A percentile compares a stretch with the other conserved stretches of the same genome.
Conservation (phyloP, 2,113 vertebrate genomes). For the Ailuropoda melanoleuca region DNA sequence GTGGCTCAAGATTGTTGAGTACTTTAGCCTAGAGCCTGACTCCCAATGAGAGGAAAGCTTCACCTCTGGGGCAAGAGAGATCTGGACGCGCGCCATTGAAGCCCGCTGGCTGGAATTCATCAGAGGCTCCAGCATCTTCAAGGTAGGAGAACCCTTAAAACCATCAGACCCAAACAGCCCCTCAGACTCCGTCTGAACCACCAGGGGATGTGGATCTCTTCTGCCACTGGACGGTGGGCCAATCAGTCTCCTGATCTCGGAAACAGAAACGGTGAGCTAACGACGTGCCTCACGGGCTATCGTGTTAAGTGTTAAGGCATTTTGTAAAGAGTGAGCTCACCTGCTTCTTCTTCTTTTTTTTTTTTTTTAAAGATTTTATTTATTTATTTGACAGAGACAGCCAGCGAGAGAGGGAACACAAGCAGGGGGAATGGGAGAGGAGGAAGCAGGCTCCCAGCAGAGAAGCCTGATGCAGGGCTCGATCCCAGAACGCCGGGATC, state of each 20-base stretch:
- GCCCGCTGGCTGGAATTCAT: background rate
- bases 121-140: background rate
- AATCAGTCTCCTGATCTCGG: background rate
- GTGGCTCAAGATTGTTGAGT: background rate
- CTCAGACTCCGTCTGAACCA: no score
- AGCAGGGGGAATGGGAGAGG: no score
- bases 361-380: no score
- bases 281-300: background rate
- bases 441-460: no score
- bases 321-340: background rate
- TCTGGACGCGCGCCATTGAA: background rate
- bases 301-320: background rate
- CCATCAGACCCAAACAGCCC: background rate
- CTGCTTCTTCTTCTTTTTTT: no score
- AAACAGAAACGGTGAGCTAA: background rate
- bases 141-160: background rate
- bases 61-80: background rate
- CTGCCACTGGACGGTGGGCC: background rate
- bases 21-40: background rate
- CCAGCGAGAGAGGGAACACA: no score
- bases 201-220: no score
- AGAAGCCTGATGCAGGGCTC: no score
- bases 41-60: background rate
- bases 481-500: no score
- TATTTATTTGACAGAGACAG: no score